These are phyloP conservation scores for Halocaridina rubra DNA, from an alignment of 2,888 invertebrate species.

Conservation along the genomic window DNA sequence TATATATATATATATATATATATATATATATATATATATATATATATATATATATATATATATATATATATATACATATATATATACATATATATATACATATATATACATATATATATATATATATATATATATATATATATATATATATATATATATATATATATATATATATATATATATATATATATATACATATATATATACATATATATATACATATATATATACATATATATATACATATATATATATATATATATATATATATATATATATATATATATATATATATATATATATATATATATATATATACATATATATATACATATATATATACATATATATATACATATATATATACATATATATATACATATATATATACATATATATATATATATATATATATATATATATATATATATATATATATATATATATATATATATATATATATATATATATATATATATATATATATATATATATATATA, in stretches of 20 bases:
- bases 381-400: neutral
- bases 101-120: too few species aligned
- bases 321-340: neutral
- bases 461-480: too few species aligned
- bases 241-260: neutral
- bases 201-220: neutral
- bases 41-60: neutral
- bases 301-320: neutral
- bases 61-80: neutral
- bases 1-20: constrained; percentile 9
- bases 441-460: too few species aligned
- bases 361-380: neutral
- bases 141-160: neutral
- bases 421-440: too few species aligned
- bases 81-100: too few species aligned
- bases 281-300: neutral
- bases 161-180: neutral
- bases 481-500: too few species aligned
- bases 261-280: neutral
- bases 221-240: neutral
- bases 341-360: neutral
- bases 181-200: neutral
- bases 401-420: too few species aligned
- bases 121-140: too few species aligned
- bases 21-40: neutral